These are phyloP conservation scores for Elephantulus edwardii DNA, from an alignment of 2,113 vertebrate genomes.

Conservation along the genomic window DNA sequence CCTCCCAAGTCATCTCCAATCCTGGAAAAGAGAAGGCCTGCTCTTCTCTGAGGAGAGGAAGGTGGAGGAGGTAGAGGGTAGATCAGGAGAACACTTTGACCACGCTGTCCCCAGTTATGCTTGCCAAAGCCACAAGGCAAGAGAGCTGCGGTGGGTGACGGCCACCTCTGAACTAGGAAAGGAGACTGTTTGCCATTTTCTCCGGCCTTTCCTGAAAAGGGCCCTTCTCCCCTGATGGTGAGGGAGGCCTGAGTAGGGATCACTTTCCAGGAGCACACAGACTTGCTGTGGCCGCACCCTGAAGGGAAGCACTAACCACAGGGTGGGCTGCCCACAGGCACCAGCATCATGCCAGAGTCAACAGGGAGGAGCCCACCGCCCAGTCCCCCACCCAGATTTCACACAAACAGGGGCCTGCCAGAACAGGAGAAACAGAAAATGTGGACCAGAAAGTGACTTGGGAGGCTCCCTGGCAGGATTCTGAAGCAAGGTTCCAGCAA, in stretches of 20 bases:
- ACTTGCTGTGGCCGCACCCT: background rate
- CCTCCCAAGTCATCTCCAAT: too few relatives aligned
- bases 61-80: background rate
- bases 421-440: background rate
- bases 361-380: background rate
- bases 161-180: too few relatives aligned
- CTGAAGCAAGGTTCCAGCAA: background rate
- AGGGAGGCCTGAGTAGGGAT: background rate
- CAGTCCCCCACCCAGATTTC: background rate
- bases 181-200: background rate
- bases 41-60: background rate
- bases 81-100: background rate
- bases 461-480: background rate
- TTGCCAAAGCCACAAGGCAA: background rate
- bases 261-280: background rate
- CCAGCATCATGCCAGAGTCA: background rate
- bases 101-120: background rate
- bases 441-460: background rate
- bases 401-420: background rate
- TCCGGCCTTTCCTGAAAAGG: conserved; percentile 7
- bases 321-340: background rate
- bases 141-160: too few relatives aligned
- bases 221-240: background rate
- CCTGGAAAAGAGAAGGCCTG: background rate
- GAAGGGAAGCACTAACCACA: background rate